Percentiles rank a stretch among this genome's conserved stretches.
Evolutionary conservation across 2,113 vertebrate species (phyloP).

Genomic region (Crypturellus undulatus): DNA sequence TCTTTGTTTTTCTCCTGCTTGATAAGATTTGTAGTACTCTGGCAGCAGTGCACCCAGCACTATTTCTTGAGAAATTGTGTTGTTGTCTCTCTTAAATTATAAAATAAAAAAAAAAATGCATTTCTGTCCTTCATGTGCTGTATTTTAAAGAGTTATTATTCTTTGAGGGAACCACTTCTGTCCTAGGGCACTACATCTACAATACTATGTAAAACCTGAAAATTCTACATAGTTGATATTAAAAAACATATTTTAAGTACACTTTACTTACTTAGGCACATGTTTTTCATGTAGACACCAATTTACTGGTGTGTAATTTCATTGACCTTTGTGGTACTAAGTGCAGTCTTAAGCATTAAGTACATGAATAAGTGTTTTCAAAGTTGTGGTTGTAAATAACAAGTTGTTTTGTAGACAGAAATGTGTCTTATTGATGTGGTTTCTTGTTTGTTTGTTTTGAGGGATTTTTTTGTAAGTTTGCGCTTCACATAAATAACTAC

Average conservation of each 20-base stretch:
- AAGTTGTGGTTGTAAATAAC: slow-evolving; percentile 46
- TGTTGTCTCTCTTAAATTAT: neutral
- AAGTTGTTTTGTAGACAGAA: slow-evolving; percentile 20
- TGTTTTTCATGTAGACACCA: neutral
- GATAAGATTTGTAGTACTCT: neutral
- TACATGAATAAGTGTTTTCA: slow-evolving; percentile 21
- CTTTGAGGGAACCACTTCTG: neutral
- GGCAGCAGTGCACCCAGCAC: neutral
- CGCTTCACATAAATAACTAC: slow-evolving; percentile 33
- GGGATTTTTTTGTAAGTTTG: slow-evolving; percentile 47
- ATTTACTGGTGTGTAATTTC: slow-evolving; percentile 8
- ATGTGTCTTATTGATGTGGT: slow-evolving; percentile 29
- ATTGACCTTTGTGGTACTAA: slow-evolving; percentile 40
- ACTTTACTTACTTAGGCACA: neutral
- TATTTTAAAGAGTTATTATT: neutral
- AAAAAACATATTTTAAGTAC: neutral
- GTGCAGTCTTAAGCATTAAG: neutral
- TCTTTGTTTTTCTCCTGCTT: neutral
- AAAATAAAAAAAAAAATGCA: neutral
- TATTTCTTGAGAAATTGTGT: neutral
- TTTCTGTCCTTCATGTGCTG: neutral
- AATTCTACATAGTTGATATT: neutral
- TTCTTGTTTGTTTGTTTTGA: slow-evolving; percentile 63
- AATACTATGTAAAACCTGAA: slow-evolving; percentile 12
- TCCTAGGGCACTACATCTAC: neutral